Percentiles rank a stretch among this genome's conserved stretches.
Evolutionary conservation across 2,113 vertebrate genomes (phyloP).

Genomic region (Scomber scombrus): DNA sequence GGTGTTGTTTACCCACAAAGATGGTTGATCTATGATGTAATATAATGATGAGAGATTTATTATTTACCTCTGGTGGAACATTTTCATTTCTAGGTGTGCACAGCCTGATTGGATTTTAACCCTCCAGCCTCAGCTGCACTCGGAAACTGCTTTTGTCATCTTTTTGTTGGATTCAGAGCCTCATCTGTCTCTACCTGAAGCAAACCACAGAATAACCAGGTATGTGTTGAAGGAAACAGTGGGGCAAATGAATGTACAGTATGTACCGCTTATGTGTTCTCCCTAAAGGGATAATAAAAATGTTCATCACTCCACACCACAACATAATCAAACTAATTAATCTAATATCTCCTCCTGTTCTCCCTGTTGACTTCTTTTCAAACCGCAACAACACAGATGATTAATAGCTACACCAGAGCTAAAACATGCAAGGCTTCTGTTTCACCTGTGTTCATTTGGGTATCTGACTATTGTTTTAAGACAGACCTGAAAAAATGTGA

Average conservation of each 20-base stretch:
- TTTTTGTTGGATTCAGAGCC: not conserved
- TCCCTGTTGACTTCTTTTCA: not conserved
- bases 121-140: not conserved
- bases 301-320: conserved; percentile 15
- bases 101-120: conserved; percentile 7
- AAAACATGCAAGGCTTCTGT: not conserved
- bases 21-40: conserved; percentile 4
- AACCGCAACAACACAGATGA: not conserved
- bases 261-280: not conserved
- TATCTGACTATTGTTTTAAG: too few relatives aligned
- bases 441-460: too few relatives aligned
- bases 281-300: conserved; percentile 11
- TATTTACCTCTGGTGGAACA: not conserved
- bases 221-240: not conserved
- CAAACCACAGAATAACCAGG: conserved; percentile 12
- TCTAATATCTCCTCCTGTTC: not conserved
- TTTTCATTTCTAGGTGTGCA: not conserved
- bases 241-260: not conserved
- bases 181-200: not conserved
- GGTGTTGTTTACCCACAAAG: conserved; percentile 19
- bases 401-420: conserved; percentile 2
- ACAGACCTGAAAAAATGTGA: too few relatives aligned
- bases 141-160: not conserved
- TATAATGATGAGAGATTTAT: not conserved
- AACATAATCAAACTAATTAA: not conserved